These are phyloP conservation scores for Agelaius tricolor DNA, from an alignment of 2,113 vertebrate species.

Conservation along the genomic window DNA sequence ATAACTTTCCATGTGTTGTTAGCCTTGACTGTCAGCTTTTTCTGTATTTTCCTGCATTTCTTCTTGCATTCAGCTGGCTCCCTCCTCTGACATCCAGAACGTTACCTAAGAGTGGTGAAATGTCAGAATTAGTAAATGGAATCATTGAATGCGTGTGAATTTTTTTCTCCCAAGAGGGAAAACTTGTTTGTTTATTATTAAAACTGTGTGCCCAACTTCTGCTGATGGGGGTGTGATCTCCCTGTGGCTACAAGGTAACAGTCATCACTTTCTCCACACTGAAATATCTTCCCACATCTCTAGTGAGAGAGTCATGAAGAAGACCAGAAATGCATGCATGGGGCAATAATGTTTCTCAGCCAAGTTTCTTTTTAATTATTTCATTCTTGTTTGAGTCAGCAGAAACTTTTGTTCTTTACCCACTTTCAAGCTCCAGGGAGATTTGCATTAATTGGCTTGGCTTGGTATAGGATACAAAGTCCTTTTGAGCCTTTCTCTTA, in stretches of 20 bases:
- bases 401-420: neutral
- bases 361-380: neutral
- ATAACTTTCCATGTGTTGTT: fast-evolving
- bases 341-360: neutral
- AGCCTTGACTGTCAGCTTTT: neutral
- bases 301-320: neutral
- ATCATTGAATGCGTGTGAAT: neutral
- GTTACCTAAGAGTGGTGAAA: neutral
- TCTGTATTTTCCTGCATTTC: neutral
- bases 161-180: neutral
- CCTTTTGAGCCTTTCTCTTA: neutral
- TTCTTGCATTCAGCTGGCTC: neutral
- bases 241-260: neutral
- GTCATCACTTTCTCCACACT: neutral
- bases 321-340: neutral
- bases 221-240: neutral
- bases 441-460: neutral
- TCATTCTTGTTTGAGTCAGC: neutral
- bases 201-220: fast-evolving
- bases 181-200: neutral
- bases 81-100: neutral
- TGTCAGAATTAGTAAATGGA: neutral
- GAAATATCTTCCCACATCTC: neutral
- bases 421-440: neutral
- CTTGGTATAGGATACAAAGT: neutral